Evolutionary conservation across 2,113 vertebrate species (phyloP), one percentile per base, ranked within the genome.

Genomic region (Sebastes fasciatus): DNA sequence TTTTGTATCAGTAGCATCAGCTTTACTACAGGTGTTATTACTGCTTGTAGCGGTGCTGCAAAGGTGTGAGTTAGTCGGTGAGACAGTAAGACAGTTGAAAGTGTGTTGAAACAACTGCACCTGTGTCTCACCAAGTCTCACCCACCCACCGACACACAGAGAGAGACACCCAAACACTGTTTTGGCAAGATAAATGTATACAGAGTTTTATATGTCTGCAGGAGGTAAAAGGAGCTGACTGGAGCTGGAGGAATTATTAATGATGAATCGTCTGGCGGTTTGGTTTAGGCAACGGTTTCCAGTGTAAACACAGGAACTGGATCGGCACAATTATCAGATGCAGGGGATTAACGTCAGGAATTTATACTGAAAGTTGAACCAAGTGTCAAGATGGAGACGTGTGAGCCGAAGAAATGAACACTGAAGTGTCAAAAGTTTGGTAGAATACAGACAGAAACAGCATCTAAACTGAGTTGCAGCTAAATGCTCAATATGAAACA

Each of bases 51-150:
- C 54, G 40, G 60, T 1, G 13, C 45, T 23, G n/a, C 23, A 58
- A 60, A 55, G 40, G 52, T 0, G 76, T 21, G 62, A 57, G 54
- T 51, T 54, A 13, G 61, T 78, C 45, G 42, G 67, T 9, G 82
- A 65, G 64, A 71, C 11, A 51, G 72, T 57, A 61, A 17, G 61
- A 66, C 58, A 66, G 68, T 76, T 64, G 54, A 46, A 71, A 66
- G 26, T 80, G 61, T 79, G 76, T 72, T 84, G 74, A 76, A 81
- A 68, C 63, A 12, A 6, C 74, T 72, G 75, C 82, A 82, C 86
- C 75, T 88, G 86, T 79, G 64, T 14, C 64, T 8, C 4, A 64
- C 42, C 52, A 16, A 74, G 46, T 14, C 54, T 14, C 61, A 65
- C 68, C 74, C 8, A 60, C 57, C 23, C 26, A 40, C 26, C 2